A percentile compares a stretch with the other conserved stretches of the same genome.
These are phyloP conservation scores for Nephila pilipes DNA, from an alignment of 1,140 invertebrate species.

Conservation along the genomic window DNA sequence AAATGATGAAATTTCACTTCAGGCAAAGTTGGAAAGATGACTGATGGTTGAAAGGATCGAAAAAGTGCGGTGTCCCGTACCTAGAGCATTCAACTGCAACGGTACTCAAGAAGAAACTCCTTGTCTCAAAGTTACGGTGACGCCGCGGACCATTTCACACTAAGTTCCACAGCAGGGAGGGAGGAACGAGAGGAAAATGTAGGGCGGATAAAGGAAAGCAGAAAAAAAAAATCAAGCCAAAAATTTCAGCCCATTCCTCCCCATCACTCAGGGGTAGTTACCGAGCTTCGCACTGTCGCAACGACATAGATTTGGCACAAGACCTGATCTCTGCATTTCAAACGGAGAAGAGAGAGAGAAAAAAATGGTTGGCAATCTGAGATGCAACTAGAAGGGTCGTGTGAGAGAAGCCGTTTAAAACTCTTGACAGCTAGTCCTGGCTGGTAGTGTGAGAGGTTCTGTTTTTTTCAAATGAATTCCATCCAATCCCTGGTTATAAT, in stretches of 20 bases:
- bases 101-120: slow-evolving; percentile 21
- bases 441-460: slow-evolving; percentile 1
- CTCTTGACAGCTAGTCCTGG: slow-evolving; percentile 44
- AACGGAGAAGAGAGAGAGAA: not conserved
- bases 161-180: not conserved
- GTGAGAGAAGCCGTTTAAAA: slow-evolving; percentile 58
- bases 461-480: not conserved
- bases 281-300: slow-evolving; percentile 23
- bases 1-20: not conserved
- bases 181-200: not conserved
- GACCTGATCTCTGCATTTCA: slow-evolving; percentile 58
- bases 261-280: slow-evolving; percentile 69
- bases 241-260: slow-evolving; percentile 40
- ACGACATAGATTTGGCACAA: slow-evolving; percentile 63
- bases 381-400: not conserved
- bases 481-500: slow-evolving; percentile 28
- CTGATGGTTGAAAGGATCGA: slow-evolving; percentile 6
- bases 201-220: not conserved
- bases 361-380: slow-evolving; percentile 52
- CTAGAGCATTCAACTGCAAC: slow-evolving; percentile 40
- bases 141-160: slow-evolving; percentile 36
- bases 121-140: not conserved
- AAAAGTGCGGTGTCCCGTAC: slow-evolving; percentile 20
- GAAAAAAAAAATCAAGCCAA: slow-evolving; percentile 12
- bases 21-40: slow-evolving; percentile 24